A percentile compares a stretch with the other conserved stretches of the same genome.
Conservation (phyloP, 2,113 vertebrate species). For the Thinocorus orbignyianus region DNA sequence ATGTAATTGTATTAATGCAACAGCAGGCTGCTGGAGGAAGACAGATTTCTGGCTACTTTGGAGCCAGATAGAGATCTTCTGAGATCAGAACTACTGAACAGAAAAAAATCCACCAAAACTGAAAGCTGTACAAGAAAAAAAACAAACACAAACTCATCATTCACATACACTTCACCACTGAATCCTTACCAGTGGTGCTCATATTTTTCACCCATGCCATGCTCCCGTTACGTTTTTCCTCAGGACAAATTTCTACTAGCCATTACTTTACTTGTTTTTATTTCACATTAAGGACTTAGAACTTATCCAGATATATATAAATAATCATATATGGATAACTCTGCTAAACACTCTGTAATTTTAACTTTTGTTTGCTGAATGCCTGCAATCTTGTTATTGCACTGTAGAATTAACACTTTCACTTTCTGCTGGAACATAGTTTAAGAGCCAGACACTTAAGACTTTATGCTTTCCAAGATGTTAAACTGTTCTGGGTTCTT, state of each 20-base stretch:
- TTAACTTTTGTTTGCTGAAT: neutral
- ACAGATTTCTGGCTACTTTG: neutral
- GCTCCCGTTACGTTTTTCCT: neutral
- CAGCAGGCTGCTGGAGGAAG: neutral
- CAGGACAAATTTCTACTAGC: neutral
- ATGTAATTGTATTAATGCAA: neutral
- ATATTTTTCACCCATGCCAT: neutral
- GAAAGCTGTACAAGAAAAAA: neutral
- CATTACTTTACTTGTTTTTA: neutral
- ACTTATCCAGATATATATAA: neutral
- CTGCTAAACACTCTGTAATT: neutral
- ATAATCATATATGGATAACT: neutral
- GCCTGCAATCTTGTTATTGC: neutral
- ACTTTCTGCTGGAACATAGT: neutral
- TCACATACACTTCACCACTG: neutral
- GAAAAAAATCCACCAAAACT: neutral
- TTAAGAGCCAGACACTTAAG: neutral
- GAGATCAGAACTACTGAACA: neutral
- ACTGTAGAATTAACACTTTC: neutral
- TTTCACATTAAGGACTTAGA: neutral
- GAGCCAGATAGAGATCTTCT: neutral
- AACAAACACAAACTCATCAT: fast-evolving
- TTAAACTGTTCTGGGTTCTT: neutral
- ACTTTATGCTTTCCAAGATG: neutral
- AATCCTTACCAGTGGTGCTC: neutral